A percentile compares a stretch with the other conserved stretches of the same genome.
Evolutionary conservation across 2,888 invertebrate genomes (phyloP).

Genomic region (Blera fallax): DNA sequence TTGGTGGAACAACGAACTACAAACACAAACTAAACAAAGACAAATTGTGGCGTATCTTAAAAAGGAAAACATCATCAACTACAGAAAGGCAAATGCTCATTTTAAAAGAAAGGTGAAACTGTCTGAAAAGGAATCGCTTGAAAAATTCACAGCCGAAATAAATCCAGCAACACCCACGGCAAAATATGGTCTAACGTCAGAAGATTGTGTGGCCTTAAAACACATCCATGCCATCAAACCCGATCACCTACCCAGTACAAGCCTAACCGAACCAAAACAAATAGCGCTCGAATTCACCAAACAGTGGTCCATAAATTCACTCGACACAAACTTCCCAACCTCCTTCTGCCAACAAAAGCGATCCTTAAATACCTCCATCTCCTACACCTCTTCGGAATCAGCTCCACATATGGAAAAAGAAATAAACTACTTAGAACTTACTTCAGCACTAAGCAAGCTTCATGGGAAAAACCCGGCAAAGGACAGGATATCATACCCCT

Average conservation of each 20-base stretch:
- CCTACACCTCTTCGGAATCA: neutral
- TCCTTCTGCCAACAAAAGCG: neutral
- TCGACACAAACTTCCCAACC: neutral
- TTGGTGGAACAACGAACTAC: slow-evolving; percentile 37
- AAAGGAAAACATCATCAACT: slow-evolving; percentile 29
- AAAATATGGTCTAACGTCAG: neutral
- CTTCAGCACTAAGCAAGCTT: neutral
- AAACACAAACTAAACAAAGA: slow-evolving; percentile 37
- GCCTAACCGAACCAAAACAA: neutral
- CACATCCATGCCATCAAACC: neutral
- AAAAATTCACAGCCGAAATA: neutral
- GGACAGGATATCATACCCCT: neutral
- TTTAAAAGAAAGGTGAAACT: neutral
- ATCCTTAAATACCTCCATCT: neutral
- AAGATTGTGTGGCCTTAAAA: neutral
- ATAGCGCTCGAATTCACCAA: neutral
- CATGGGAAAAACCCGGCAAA: neutral
- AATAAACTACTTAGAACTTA: neutral
- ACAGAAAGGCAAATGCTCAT: neutral
- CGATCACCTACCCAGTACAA: neutral
- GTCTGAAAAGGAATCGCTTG: neutral
- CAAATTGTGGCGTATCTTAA: slow-evolving; percentile 16
- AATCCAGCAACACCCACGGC: neutral
- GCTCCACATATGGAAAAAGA: neutral
- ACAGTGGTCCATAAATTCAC: neutral